Conservation (phyloP, 2,797 vertebrate genomes). For the Coranthus polyacanthus region DNA sequence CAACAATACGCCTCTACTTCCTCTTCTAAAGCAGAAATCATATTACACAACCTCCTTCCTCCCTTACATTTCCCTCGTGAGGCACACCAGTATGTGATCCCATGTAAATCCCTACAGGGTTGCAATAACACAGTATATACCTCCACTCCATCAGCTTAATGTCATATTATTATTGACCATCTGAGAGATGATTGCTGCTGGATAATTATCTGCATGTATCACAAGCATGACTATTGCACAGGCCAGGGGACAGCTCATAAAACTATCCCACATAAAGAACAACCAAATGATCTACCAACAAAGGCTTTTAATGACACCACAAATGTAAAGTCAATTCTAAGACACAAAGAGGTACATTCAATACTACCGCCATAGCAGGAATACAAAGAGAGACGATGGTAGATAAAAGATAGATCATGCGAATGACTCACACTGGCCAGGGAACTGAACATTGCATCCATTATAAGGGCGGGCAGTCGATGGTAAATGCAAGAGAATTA, state of each 20-base stretch:
- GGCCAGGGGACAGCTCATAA: slow-evolving; percentile 55
- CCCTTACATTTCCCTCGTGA: slow-evolving; percentile 23
- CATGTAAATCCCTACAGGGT: slow-evolving; percentile 51
- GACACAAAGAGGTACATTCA: slow-evolving; percentile 34
- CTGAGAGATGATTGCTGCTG: slow-evolving; percentile 66
- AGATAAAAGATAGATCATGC: slow-evolving; percentile 51
- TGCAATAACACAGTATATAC: slow-evolving; percentile 54
- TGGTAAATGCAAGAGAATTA: slow-evolving; percentile 29
- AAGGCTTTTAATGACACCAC: slow-evolving; percentile 56
- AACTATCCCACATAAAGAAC: slow-evolving; percentile 56
- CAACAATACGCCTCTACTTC: slow-evolving; percentile 21
- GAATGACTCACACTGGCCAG: slow-evolving; percentile 38
- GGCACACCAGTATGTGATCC: slow-evolving; percentile 16
- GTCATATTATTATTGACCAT: slow-evolving; percentile 73
- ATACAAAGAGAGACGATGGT: slow-evolving; percentile 25
- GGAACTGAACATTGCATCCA: slow-evolving; percentile 34
- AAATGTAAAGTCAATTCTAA: slow-evolving; percentile 59
- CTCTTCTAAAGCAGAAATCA: slow-evolving; percentile 37
- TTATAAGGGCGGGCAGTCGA: slow-evolving; percentile 38
- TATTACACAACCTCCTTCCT: slow-evolving; percentile 20
- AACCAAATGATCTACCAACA: slow-evolving; percentile 57
- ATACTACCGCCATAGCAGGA: slow-evolving; percentile 18
- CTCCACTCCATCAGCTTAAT: slow-evolving; percentile 65
- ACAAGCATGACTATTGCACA: slow-evolving; percentile 48
- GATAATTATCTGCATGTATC: slow-evolving; percentile 74